A percentile compares a stretch with the other conserved stretches of the same genome.
phyloP scores from a whole-genome alignment of 2,888 invertebrate genomes.

The Nysson spinosus region DNA sequence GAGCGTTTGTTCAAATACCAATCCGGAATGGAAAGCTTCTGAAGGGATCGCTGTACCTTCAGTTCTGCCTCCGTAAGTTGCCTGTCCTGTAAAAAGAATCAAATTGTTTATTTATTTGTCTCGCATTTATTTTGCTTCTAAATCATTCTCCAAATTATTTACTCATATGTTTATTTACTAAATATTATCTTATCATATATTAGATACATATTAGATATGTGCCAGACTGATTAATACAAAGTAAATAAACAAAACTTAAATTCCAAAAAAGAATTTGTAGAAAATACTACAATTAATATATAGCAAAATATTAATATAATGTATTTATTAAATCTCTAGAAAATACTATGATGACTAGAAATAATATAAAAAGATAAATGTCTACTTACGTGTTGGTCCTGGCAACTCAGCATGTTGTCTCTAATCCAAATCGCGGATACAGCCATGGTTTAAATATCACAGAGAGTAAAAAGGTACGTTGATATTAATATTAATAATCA shows the following conservation, averaged over 20 bases:
- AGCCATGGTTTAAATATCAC: too few relatives aligned
- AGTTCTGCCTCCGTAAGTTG: conserved; percentile 62
- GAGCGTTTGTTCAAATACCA: conserved; percentile 64
- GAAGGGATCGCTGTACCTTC: conserved; percentile 56
- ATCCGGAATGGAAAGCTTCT: conserved; percentile 61
- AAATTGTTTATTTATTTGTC: neutral
- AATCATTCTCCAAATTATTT: neutral
- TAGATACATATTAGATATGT: too few relatives aligned
- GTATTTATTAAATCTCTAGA: too few relatives aligned
- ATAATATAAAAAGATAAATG: neutral
- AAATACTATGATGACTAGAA: too few relatives aligned
- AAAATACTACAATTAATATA: neutral
- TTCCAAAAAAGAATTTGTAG: neutral
- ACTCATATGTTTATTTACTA: neutral
- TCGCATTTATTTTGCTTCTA: too few relatives aligned
- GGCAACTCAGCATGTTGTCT: conserved; percentile 46
- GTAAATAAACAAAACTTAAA: too few relatives aligned
- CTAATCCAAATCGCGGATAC: conserved; percentile 49
- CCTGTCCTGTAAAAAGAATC: conserved; percentile 34
- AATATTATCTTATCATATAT: too few relatives aligned
- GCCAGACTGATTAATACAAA: too few relatives aligned
- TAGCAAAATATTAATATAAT: too few relatives aligned
- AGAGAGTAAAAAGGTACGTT: too few relatives aligned
- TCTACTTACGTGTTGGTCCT: conserved; percentile 41
- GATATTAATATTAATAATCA: too few relatives aligned